These are phyloP conservation scores for Synanthedon vespiformis DNA, from an alignment of 2,888 invertebrate genomes.

Conservation along the genomic window DNA sequence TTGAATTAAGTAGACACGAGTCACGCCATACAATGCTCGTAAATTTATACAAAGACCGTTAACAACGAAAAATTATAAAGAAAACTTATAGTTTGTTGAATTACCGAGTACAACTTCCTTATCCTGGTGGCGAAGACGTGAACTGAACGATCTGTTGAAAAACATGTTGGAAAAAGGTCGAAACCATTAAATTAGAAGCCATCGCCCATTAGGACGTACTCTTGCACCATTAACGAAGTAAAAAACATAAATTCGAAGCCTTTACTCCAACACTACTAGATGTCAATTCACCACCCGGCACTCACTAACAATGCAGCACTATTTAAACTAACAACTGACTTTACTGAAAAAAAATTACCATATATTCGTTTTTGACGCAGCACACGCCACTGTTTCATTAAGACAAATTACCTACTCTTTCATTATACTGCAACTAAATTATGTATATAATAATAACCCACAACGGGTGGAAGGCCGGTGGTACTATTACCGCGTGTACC, in stretches of 20 bases:
- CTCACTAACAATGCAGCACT: not conserved
- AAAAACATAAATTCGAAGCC: no score
- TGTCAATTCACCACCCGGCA: not conserved
- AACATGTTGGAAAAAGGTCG: conserved; percentile 32
- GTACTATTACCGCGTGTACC: no score
- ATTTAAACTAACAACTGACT: not conserved
- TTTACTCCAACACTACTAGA: not conserved
- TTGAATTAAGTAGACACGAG: no score
- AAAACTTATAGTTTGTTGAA: conserved; percentile 13
- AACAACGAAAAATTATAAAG: not conserved
- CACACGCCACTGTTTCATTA: not conserved
- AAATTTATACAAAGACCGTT: not conserved
- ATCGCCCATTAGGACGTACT: conserved; percentile 17
- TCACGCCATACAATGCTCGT: no score
- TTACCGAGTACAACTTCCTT: conserved; percentile 80
- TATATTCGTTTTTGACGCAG: not conserved
- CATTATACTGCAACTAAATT: not conserved
- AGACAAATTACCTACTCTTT: not conserved
- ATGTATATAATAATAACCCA: not conserved
- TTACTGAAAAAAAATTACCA: not conserved
- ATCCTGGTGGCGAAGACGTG: conserved; percentile 74
- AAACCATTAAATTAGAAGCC: conserved; percentile 13
- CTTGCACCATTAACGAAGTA: not conserved
- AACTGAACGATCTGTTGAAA: conserved; percentile 55
- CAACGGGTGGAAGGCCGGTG: not conserved